Evolutionary conservation across 2,888 invertebrate genomes (phyloP), one percentile per base, ranked within the genome.

Genomic region (Aporophyla lueneburgensis): DNA sequence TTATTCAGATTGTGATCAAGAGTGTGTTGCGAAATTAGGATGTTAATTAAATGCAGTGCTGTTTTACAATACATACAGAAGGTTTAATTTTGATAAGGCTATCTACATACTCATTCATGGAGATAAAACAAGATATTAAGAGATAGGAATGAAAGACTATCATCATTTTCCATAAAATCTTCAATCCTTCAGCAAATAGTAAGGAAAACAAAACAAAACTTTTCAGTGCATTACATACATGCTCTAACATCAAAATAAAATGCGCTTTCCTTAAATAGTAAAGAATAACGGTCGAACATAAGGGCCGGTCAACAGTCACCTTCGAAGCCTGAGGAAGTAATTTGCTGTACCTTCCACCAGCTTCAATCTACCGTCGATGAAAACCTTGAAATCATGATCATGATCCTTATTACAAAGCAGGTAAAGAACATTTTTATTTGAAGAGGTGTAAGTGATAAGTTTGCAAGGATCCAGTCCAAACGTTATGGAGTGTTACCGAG

Each of bases 401-500:
- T 69, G n/a, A 58, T 51, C 54, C 68, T 68, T 88, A 88, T 69
- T 5, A 0, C 2, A 0, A 24, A 2, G 2, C 0, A 0, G 0
- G 16, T 77, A 87, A 63, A 51, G 66, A 6, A 12, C 4, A 71
- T 59, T 74, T 21, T 56, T 43, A n/a, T 68, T 56, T 68, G 0
- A 0, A 21, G 7, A 33, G 21, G 2, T 24, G 59, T n/a, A 40
- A 68, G 33, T 56, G 53, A 51, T 86, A 86, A 78, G 19, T 68
- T 87, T 76, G 85, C 67, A 85, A 80, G 74, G 73, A 86, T 78
- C 76, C 81, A 85, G 88, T 87, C 80, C 87, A 86, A 89, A 88
- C 86, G 88, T 91, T 91, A 92, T 91, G 89, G 91, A 92, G 91
- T 92, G 89, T 90, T 90, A 91, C 89, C 87, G 89, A 91, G 86